Evolutionary conservation across 2,113 vertebrate genomes (phyloP).

Genomic region (Tragelaphus imberbis): DNA sequence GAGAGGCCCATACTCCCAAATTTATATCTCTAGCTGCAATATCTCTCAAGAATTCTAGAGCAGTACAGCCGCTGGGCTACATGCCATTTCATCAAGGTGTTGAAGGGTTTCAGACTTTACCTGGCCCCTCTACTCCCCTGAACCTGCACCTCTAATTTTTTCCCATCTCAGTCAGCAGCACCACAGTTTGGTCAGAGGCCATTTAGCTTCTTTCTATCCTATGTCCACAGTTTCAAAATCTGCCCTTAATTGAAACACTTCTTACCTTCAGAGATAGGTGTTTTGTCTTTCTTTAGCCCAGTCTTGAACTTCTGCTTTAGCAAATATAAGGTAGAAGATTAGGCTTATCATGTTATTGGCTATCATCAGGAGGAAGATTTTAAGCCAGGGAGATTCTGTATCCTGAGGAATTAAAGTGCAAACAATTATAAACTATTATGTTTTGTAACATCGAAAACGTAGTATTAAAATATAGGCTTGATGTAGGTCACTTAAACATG

Average conservation of each 20-base stretch:
- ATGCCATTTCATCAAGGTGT: not conserved
- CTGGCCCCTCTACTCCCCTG: not conserved
- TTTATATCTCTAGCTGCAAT: not conserved
- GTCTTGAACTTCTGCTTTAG: conserved; percentile 50
- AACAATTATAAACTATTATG: not conserved
- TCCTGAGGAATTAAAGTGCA: conserved; percentile 18
- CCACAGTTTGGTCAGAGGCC: not conserved
- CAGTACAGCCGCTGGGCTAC: no score
- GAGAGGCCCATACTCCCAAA: not conserved
- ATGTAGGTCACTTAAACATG: not conserved
- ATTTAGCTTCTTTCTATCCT: not conserved
- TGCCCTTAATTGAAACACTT: not conserved
- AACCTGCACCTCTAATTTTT: not conserved
- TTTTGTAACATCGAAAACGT: not conserved
- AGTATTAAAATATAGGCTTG: not conserved
- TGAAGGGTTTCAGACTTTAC: not conserved
- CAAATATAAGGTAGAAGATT: conserved; percentile 35
- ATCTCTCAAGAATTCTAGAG: not conserved
- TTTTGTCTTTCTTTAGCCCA: conserved; percentile 38
- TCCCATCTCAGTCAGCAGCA: not conserved
- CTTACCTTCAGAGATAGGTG: conserved; percentile 53
- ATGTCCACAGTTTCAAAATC: not conserved
- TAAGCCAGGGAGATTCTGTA: conserved; percentile 26
- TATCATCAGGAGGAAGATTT: conserved; percentile 5
- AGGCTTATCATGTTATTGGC: not conserved